Conservation (phyloP, 2,797 vertebrate genomes). For the Oryzias dopingdopingensis region DNA sequence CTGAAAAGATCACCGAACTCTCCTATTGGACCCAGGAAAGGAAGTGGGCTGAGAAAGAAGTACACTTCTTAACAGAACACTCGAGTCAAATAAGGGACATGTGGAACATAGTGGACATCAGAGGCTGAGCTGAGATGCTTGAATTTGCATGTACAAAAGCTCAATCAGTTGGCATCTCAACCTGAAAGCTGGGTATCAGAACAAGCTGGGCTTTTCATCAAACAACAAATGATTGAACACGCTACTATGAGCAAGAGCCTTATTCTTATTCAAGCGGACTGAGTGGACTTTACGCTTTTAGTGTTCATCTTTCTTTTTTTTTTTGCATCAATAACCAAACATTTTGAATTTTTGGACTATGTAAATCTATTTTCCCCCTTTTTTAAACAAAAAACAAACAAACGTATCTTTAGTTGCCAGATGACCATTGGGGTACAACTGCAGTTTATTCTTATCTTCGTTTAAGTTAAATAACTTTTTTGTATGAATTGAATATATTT, state of each 20-base stretch:
- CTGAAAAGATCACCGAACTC: constrained; percentile 20
- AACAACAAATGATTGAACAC: constrained; percentile 35
- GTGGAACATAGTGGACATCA: constrained; percentile 29
- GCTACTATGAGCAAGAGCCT: constrained; percentile 44
- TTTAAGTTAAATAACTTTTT: constrained; percentile 9
- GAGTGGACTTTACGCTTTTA: constrained; percentile 29
- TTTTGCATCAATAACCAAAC: constrained; percentile 17
- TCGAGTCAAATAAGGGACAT: constrained; percentile 19
- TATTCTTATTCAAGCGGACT: constrained; percentile 43
- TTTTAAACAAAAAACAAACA: not conserved
- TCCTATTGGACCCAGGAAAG: constrained; percentile 26
- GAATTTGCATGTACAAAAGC: constrained; percentile 59
- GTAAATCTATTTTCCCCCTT: constrained; percentile 5
- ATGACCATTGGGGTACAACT: constrained; percentile 15
- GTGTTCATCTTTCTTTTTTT: constrained; percentile 15
- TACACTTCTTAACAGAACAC: constrained; percentile 29
- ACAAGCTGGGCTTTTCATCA: constrained; percentile 22
- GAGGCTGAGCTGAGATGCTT: constrained; percentile 34
- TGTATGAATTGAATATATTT: constrained; percentile 23
- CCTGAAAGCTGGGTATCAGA: constrained; percentile 19
- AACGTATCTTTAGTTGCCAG: not conserved
- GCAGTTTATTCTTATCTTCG: constrained; percentile 9
- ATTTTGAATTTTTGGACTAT: not conserved
- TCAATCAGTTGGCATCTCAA: constrained; percentile 43
- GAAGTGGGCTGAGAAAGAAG: constrained; percentile 30